A percentile compares a stretch with the other conserved stretches of the same genome.
Conservation (phyloP, 2,797 vertebrate genomes). For the Microctenopoma lineatum region DNA sequence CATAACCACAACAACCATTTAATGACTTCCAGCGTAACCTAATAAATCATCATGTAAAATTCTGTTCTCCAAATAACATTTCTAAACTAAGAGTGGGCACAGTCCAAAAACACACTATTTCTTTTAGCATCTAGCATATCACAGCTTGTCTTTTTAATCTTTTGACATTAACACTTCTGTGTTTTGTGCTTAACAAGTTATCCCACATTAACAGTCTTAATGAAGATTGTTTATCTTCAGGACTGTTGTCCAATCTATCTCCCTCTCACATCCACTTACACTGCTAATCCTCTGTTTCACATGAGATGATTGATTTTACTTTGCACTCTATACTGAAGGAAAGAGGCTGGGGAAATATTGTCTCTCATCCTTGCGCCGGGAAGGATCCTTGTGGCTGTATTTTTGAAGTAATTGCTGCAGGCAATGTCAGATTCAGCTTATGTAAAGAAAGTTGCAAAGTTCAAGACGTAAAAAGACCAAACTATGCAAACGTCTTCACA, state of each 20-base stretch:
- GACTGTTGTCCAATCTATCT: neutral
- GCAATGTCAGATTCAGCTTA: slow-evolving; percentile 4
- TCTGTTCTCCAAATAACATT: neutral
- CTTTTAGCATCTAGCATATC: neutral
- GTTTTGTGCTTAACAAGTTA: neutral
- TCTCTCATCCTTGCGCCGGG: neutral
- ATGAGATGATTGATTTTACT: slow-evolving; percentile 26
- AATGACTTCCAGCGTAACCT: neutral
- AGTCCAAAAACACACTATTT: slow-evolving; percentile 10
- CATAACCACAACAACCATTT: neutral
- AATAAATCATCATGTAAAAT: neutral
- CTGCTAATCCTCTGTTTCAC: neutral
- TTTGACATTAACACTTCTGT: neutral
- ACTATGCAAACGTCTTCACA: neutral
- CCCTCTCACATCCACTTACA: neutral
- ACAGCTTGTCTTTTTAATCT: neutral
- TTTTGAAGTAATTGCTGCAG: slow-evolving; percentile 6
- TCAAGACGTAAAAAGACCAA: neutral
- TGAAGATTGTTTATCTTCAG: slow-evolving; percentile 3
- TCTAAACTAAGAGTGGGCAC: neutral
- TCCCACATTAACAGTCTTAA: neutral
- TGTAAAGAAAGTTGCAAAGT: slow-evolving; percentile 3
- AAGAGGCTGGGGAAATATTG: slow-evolving; percentile 5
- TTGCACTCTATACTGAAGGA: slow-evolving; percentile 18
- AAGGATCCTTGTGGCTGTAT: slow-evolving; percentile 6